Conservation (phyloP, 1,140 invertebrate genomes). For the Triops longicaudatus region DNA sequence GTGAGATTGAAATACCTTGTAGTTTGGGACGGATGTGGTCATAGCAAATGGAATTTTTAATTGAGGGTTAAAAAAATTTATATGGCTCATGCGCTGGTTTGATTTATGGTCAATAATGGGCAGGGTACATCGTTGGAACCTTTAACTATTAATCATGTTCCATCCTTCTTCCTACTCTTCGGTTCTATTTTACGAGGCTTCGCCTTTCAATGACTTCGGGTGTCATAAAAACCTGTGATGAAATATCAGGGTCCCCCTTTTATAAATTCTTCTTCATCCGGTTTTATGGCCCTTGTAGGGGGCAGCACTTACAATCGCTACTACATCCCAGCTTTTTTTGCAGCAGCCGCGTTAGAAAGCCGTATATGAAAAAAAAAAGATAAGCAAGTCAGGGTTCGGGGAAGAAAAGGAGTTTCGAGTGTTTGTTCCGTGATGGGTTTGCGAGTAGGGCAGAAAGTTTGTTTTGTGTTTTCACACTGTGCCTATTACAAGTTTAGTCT, state of each 20-base stretch:
- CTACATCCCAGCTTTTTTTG: neutral
- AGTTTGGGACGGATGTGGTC: neutral
- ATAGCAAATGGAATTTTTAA: conserved; percentile 13
- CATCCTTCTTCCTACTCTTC: neutral
- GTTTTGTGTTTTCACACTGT: neutral
- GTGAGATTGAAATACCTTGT: neutral
- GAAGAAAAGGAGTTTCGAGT: neutral
- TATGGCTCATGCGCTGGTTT: neutral
- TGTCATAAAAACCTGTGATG: conserved; percentile 15
- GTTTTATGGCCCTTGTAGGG: neutral
- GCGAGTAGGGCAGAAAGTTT: neutral
- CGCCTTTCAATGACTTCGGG: conserved; percentile 6
- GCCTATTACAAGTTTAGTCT: neutral
- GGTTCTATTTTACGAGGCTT: conserved; percentile 7
- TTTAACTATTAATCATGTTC: conserved; percentile 7
- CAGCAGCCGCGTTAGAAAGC: neutral
- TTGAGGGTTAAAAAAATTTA: conserved; percentile 1
- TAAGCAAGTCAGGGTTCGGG: neutral
- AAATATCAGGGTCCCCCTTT: neutral
- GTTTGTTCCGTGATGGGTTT: conserved; percentile 1
- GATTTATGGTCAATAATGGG: conserved; percentile 15
- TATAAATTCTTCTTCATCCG: neutral
- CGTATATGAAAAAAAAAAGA: neutral
- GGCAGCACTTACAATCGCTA: neutral
- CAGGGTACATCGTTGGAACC: conserved; percentile 6